Evolutionary conservation across 2,888 invertebrate species (phyloP).

Genomic region (Norana najaformis): DNA sequence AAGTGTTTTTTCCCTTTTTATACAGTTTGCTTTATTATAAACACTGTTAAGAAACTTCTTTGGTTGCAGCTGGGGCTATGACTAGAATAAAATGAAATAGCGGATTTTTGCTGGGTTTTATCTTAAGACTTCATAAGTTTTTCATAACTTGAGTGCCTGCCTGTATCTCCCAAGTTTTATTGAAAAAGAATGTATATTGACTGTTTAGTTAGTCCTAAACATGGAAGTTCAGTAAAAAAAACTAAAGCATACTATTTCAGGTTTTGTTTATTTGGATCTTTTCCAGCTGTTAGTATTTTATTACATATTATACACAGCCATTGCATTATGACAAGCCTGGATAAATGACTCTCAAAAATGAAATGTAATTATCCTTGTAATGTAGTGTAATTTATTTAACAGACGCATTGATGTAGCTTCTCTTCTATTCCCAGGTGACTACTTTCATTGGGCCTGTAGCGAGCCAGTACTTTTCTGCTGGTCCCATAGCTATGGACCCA

Average conservation of each 20-base stretch:
- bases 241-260: too few species aligned
- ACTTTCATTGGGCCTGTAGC: too few species aligned
- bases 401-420: too few species aligned
- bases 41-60: neutral
- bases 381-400: neutral
- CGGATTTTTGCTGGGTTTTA: neutral
- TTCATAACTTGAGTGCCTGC: neutral
- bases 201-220: neutral
- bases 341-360: too few species aligned
- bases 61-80: neutral
- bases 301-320: too few species aligned
- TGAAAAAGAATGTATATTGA: neutral
- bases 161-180: neutral
- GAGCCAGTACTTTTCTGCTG: too few species aligned
- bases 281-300: too few species aligned
- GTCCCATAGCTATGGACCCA: neutral
- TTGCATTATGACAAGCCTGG: too few species aligned
- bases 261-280: too few species aligned
- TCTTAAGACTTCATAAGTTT: neutral
- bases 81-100: neutral
- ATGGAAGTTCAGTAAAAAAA: neutral
- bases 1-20: too few species aligned
- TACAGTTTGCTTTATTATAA: too few species aligned
- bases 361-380: constrained; percentile 19
- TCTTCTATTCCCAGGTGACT: too few species aligned